phyloP scores from a whole-genome alignment of 2,113 vertebrate species.

The Origma solitaria region DNA sequence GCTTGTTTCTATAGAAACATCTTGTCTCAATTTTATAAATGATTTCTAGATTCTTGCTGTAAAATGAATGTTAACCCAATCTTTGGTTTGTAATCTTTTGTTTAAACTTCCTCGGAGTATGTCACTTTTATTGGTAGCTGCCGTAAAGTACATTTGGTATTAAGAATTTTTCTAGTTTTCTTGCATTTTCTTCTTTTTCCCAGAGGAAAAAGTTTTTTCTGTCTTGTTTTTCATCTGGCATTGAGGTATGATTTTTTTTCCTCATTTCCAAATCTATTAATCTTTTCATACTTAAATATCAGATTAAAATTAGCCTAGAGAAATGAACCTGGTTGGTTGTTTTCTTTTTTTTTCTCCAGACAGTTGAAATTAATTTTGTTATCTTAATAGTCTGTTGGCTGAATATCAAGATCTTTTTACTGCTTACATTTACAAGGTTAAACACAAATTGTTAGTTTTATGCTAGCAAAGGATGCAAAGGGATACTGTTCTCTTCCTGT shows the following conservation, averaged over 20 bases:
- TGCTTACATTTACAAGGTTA: background rate
- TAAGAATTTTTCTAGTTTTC: background rate
- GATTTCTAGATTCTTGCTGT: background rate
- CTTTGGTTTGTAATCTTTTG: background rate
- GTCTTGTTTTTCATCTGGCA: background rate
- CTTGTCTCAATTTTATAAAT: slow-evolving; percentile 1
- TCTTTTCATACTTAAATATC: background rate
- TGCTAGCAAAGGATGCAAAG: background rate
- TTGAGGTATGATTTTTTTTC: background rate
- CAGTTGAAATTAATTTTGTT: background rate
- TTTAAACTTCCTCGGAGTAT: background rate
- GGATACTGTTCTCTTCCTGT: background rate
- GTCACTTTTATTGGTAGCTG: background rate
- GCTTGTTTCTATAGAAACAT: slow-evolving; percentile 36
- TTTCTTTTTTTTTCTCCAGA: background rate
- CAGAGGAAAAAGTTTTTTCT: background rate
- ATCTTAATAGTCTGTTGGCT: background rate
- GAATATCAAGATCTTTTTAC: background rate
- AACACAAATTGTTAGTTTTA: background rate
- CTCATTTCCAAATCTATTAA: background rate
- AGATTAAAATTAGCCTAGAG: background rate
- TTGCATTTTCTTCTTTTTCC: background rate
- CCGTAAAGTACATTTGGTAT: background rate
- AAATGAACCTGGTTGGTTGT: background rate
- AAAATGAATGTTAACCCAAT: background rate